Evolutionary conservation across 2,113 vertebrate species (phyloP), one percentile per base, ranked within the genome.

Genomic region (Corythornis vintsioides): DNA sequence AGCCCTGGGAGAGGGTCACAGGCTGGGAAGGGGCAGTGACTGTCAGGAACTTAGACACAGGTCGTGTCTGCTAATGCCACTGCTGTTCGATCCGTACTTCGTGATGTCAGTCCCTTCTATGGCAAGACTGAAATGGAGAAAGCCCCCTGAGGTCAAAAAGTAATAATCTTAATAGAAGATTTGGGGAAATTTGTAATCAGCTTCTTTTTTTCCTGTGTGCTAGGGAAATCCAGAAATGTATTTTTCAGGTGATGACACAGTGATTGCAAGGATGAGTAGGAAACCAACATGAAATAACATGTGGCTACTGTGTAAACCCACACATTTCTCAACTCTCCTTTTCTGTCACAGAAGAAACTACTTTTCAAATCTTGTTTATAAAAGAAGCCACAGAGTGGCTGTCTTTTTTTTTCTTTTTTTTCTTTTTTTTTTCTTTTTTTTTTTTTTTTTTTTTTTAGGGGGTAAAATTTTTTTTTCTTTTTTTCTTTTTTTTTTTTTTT

Each of bases 61-160:
- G 38, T 31, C 0, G 0, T 15, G 15, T 4, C 35, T 20, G 33
- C 12, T 12, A 18, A 9, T 7, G 29, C 7, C 20, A 13, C 7
- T 25, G 13, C 3, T 5, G 14, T 43, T 78, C 22, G 26, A 38
- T 11, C 15, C 9, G 6, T 3, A 13, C 10, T 28, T 43, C 3
- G 2, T 35, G 25, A 45, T 53, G 45, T 24, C 63, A 13, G 16
- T 80, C 38, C 24, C 4, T 83, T 45, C 72, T 65, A 3, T 1
- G 16, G 19, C 17, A 60, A 38, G 33, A 40, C 2, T 59, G 65
- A 83, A 45, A 38, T 59, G 76, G 40, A 4, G 47, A 73, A 76
- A 76, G 5, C 20, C 8, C 21, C 2, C 3, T 17, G 25, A 40
- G 2, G 13, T 75, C 10, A 38, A 89, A 81, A 75, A 47, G 6